Evolutionary conservation across 2,113 vertebrate species (phyloP).

Genomic region (Arvicanthis niloticus): DNA sequence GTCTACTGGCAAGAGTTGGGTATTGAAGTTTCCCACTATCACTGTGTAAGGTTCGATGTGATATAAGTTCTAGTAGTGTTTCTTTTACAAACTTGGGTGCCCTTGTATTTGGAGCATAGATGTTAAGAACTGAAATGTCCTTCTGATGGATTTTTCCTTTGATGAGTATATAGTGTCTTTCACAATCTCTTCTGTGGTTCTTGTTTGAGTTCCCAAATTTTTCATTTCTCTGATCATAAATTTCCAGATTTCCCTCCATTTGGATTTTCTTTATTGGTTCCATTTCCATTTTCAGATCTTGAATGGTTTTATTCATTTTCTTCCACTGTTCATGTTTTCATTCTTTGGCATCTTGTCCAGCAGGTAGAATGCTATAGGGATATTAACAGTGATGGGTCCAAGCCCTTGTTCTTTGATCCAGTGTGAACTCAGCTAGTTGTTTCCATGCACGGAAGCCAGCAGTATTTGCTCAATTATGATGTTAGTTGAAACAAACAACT

Average conservation of each 20-base stretch:
- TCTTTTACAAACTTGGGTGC: not conserved
- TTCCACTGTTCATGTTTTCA: not conserved
- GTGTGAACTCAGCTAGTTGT: not conserved
- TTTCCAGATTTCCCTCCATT: not conserved
- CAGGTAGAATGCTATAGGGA: not conserved
- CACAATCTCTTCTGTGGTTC: not conserved
- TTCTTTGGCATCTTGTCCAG: not conserved
- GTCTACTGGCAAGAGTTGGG: not conserved
- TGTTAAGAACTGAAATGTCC: not conserved
- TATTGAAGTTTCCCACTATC: not conserved
- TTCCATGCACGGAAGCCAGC: not conserved
- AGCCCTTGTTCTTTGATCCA: not conserved
- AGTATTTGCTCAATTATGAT: not conserved
- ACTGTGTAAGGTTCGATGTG: not conserved
- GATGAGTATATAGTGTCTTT: not conserved
- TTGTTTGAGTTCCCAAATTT: not conserved
- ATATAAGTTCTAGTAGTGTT: not conserved
- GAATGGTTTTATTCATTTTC: not conserved
- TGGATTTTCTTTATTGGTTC: not conserved
- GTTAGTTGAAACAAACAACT: not conserved
- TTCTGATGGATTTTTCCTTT: not conserved
- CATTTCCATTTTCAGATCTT: not conserved
- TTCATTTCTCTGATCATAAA: not conserved
- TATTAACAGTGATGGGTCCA: not conserved
- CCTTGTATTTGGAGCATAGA: not conserved